phyloP scores from a whole-genome alignment of 2,888 invertebrate genomes.

The Lasioglossum zephyrum region DNA sequence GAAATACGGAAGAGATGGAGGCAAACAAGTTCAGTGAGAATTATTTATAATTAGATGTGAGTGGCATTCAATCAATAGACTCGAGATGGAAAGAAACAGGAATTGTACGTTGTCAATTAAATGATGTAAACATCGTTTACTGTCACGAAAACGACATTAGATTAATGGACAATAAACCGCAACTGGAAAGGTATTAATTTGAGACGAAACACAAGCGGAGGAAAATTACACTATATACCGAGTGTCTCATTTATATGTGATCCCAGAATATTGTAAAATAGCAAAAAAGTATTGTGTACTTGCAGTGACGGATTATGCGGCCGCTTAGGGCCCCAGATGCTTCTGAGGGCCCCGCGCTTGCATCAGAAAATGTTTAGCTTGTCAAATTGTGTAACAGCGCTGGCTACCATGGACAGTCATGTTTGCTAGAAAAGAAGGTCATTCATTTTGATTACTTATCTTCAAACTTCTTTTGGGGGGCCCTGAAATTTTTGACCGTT shows the following conservation, averaged over 20 bases:
- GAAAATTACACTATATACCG: background rate
- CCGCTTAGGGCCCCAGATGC: too few relatives aligned
- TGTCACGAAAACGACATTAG: background rate
- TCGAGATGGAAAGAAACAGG: background rate
- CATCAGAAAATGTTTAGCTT: too few relatives aligned
- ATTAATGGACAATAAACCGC: background rate
- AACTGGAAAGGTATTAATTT: background rate
- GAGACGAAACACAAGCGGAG: background rate
- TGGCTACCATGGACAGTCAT: too few relatives aligned
- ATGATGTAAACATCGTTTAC: background rate
- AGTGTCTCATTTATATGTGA: too few relatives aligned
- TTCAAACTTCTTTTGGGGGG: too few relatives aligned
- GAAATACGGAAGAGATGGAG: background rate
- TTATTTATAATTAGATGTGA: background rate
- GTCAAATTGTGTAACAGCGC: too few relatives aligned
- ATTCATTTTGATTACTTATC: too few relatives aligned
- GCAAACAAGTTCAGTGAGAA: conserved; percentile 5
- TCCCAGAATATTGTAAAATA: background rate
- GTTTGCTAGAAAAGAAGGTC: too few relatives aligned
- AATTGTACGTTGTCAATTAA: background rate
- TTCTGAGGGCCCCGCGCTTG: too few relatives aligned
- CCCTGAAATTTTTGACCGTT: too few relatives aligned
- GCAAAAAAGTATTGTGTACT: background rate
- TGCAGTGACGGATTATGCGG: too few relatives aligned
- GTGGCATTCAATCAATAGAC: background rate